These are phyloP conservation scores for Typhlichthys subterraneus DNA, from an alignment of 2,797 vertebrate genomes.

Conservation along the genomic window DNA sequence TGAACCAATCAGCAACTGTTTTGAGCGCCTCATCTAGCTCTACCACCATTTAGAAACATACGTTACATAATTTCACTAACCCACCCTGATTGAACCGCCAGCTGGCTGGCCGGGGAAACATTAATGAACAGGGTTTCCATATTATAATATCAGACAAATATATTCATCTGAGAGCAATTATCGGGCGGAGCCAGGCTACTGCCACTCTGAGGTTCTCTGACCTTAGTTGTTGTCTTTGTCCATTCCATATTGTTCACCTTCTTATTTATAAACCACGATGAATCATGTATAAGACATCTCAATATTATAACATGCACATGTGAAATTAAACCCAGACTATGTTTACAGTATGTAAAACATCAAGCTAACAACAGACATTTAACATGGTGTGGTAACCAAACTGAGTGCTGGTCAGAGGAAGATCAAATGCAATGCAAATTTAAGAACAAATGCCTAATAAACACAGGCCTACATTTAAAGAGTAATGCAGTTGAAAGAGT, in stretches of 20 bases:
- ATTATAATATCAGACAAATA: too few species aligned
- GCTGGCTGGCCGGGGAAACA: too few species aligned
- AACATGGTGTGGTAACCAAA: neutral
- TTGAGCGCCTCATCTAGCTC: too few species aligned
- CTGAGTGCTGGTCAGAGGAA: neutral
- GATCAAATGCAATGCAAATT: conserved; percentile 23
- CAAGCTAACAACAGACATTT: conserved; percentile 1
- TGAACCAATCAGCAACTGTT: too few species aligned
- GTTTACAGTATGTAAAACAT: neutral
- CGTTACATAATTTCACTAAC: too few species aligned
- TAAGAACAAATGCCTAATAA: neutral
- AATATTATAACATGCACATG: neutral
- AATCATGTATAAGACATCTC: neutral
- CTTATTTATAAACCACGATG: neutral
- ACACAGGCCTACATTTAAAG: conserved; percentile 21
- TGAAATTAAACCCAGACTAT: neutral
- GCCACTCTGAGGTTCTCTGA: too few species aligned
- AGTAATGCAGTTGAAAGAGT: conserved; percentile 19
- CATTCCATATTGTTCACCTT: neutral
- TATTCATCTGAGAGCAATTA: too few species aligned
- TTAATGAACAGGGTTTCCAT: too few species aligned
- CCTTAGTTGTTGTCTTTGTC: neutral
- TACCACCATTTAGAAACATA: too few species aligned
- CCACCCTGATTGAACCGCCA: too few species aligned
- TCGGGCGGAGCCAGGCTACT: too few species aligned